phyloP scores from a whole-genome alignment of 2,113 vertebrate genomes.

The Protobothrops mucrosquamatus region DNA sequence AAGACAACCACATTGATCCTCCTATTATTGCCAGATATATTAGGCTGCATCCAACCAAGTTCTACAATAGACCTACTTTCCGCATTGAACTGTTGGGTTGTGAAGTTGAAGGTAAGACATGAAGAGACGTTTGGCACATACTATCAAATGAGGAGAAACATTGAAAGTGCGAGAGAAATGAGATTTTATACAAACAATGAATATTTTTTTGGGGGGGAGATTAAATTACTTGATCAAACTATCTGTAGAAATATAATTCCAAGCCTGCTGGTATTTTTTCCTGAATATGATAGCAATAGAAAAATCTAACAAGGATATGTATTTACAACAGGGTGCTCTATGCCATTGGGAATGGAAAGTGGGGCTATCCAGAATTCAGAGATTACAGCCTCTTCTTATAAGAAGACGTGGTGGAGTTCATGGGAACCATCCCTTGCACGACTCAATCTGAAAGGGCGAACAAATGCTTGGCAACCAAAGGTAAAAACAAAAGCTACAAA shows the following conservation, averaged over 20 bases:
- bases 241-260: background rate
- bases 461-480: constrained; percentile 86
- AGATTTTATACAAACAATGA: background rate
- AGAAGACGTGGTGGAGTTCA: constrained; percentile 69
- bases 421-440: constrained; percentile 81
- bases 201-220: background rate
- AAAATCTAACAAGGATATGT: background rate
- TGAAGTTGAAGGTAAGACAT: constrained; percentile 83
- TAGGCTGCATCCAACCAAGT: constrained; percentile 78
- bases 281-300: background rate
- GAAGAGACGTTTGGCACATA: background rate
- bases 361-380: constrained; percentile 67
- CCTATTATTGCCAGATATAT: constrained; percentile 86
- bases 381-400: constrained; percentile 81
- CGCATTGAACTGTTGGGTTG: constrained; percentile 92
- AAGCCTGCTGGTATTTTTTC: background rate
- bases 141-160: accelerated
- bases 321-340: constrained; percentile 76
- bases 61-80: constrained; percentile 78
- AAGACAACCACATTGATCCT: constrained; percentile 83
- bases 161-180: background rate
- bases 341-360: constrained; percentile 84
- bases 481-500: constrained; percentile 58
- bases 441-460: constrained; percentile 73
- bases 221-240: background rate